Percentiles rank a stretch among this genome's conserved stretches.
Evolutionary conservation across 23 tunicate genomes (phyloP).

Genomic region (Trididemnum nubilum): DNA sequence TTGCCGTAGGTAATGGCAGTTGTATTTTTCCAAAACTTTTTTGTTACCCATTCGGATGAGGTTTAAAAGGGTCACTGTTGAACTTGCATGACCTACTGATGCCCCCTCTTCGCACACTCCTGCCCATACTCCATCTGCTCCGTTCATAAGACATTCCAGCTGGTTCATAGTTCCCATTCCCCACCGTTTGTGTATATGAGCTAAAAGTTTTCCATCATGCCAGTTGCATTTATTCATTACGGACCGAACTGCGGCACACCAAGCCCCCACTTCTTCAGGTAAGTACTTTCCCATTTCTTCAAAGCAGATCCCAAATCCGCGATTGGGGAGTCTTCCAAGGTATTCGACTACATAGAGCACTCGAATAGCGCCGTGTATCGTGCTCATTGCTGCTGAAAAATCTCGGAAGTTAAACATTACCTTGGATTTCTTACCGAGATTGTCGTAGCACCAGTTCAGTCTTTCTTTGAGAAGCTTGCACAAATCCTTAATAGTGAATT

Average conservation of each 20-base stretch:
- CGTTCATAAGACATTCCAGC: slow-evolving; percentile 42
- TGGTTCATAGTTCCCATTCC: slow-evolving; percentile 34
- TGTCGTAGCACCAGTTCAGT: slow-evolving; percentile 33
- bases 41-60: slow-evolving; percentile 44
- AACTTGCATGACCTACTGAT: slow-evolving; percentile 37
- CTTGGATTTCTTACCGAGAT: slow-evolving; percentile 4
- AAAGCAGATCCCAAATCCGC: slow-evolving; percentile 42
- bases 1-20: slow-evolving; percentile 21
- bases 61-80: slow-evolving; percentile 31
- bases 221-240: slow-evolving; percentile 26
- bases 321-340: slow-evolving; percentile 27
- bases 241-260: slow-evolving; percentile 31
- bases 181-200: slow-evolving; percentile 34
- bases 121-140: slow-evolving; percentile 45
- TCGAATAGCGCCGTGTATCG: slow-evolving; percentile 15
- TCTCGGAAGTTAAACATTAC: slow-evolving; percentile 18
- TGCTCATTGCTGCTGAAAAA: slow-evolving; percentile 27
- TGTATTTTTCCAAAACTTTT: slow-evolving; percentile 19
- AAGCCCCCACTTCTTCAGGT: slow-evolving; percentile 37
- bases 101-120: slow-evolving; percentile 42
- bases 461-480: slow-evolving; percentile 15
- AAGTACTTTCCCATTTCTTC: slow-evolving; percentile 34
- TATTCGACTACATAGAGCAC: slow-evolving; percentile 7
- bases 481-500: slow-evolving; percentile 35
- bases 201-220: slow-evolving; percentile 33